Percentiles rank a stretch among this genome's conserved stretches.
Evolutionary conservation across 2,888 invertebrate genomes (phyloP).

Genomic region (Drosophila melanosoma): DNA sequence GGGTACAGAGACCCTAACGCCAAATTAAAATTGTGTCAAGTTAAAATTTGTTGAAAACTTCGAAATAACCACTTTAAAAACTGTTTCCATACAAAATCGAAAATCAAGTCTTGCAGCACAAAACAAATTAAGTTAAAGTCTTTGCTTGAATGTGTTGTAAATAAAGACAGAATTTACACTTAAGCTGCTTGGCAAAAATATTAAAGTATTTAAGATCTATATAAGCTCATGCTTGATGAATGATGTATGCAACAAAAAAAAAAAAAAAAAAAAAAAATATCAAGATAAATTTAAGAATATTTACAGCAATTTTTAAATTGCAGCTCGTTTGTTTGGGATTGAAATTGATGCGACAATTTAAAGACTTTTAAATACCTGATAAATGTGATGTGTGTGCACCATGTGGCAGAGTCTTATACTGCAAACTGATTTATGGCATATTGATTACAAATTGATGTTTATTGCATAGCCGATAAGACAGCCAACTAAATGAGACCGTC

Average conservation of each 20-base stretch:
- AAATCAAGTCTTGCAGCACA: not conserved
- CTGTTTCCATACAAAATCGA: not conserved
- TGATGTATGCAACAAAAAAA: not conserved
- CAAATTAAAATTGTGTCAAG: conserved; percentile 20
- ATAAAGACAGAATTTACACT: not conserved
- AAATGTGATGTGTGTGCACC: conserved; percentile 17
- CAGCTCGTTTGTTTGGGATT: not conserved
- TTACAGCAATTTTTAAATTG: not conserved
- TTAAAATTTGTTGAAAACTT: not conserved
- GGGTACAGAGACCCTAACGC: not conserved
- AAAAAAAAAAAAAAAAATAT: too few species aligned
- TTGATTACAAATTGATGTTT: conserved; percentile 50
- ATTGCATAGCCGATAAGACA: conserved; percentile 39
- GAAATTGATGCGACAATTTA: conserved; percentile 6
- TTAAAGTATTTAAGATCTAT: not conserved
- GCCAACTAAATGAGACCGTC: conserved; percentile 18
- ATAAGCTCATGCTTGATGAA: not conserved
- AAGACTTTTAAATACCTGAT: conserved; percentile 21
- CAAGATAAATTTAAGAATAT: too few species aligned
- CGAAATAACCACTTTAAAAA: not conserved
- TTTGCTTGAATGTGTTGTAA: not conserved
- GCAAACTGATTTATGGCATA: conserved; percentile 16
- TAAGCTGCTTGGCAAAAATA: not conserved
- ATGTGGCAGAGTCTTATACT: conserved; percentile 68
- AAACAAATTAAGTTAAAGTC: not conserved